These are phyloP conservation scores for Alviniconcha marisindica DNA, from an alignment of 1,140 invertebrate genomes.

Conservation along the genomic window DNA sequence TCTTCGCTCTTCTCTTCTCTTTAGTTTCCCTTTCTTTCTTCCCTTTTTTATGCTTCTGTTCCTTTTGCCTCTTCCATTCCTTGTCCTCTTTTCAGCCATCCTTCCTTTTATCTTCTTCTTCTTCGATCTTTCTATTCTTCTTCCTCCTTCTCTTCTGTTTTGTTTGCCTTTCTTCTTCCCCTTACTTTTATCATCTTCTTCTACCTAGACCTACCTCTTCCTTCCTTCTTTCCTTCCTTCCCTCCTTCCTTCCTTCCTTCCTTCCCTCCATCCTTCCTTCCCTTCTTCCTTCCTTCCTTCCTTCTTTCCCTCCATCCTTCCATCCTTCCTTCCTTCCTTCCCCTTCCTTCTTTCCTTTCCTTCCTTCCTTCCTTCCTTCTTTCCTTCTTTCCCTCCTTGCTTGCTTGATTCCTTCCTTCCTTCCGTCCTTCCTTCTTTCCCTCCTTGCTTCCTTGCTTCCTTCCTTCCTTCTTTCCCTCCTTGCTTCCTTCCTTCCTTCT, in stretches of 20 bases:
- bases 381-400: too few relatives aligned
- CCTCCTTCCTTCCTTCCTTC: not conserved
- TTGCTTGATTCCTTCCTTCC: too few relatives aligned
- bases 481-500: not conserved
- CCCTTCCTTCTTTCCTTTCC: not conserved
- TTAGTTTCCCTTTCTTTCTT: not conserved
- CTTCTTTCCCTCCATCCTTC: not conserved
- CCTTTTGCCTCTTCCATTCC: not conserved
- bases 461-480: not conserved
- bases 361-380: not conserved
- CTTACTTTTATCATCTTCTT: too few relatives aligned
- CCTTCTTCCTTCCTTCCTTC: too few relatives aligned
- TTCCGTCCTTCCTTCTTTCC: not conserved
- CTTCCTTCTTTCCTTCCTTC: conserved; percentile 13
- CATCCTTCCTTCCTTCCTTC: conserved; percentile 7
- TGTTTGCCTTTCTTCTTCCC: not conserved
- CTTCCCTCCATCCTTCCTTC: not conserved
- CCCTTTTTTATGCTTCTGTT: not conserved
- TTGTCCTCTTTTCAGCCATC: too few relatives aligned
- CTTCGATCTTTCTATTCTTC: not conserved
- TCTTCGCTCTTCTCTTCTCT: not conserved
- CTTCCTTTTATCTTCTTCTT: too few relatives aligned
- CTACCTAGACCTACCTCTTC: not conserved
- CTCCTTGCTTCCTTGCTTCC: not conserved
- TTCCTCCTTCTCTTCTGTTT: not conserved